Conservation (phyloP, 2,888 invertebrate species). For the Entomobrya multifasciata region DNA sequence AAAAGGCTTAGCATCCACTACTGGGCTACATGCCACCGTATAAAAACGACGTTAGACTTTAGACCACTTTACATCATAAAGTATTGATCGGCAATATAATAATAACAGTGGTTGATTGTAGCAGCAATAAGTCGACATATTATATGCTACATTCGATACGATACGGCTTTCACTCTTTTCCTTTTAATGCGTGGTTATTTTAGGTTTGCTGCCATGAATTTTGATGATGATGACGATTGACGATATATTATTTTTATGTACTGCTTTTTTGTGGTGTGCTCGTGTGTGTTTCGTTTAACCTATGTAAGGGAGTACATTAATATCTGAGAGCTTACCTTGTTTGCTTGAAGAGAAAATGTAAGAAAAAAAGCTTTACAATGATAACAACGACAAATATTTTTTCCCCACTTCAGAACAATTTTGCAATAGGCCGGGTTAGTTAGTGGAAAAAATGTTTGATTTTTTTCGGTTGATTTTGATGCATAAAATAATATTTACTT, state of each 20-base stretch:
- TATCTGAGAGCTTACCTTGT: background rate
- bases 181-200: background rate
- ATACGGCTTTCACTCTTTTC: background rate
- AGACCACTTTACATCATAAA: slow-evolving; percentile 48
- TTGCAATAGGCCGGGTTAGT: background rate
- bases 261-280: no score
- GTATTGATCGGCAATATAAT: slow-evolving; percentile 35
- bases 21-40: background rate
- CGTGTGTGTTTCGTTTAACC: no score
- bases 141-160: background rate
- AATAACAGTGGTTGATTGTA: no score
- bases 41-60: background rate
- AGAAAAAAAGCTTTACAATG: background rate
- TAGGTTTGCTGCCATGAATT: background rate
- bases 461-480: background rate
- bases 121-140: background rate
- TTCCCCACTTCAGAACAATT: no score
- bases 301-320: no score
- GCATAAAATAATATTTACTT: slow-evolving; percentile 1
- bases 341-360: background rate
- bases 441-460: background rate
- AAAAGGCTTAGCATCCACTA: background rate
- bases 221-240: background rate
- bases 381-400: no score
- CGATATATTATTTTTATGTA: background rate